Evolutionary conservation across 2,888 invertebrate genomes (phyloP), one percentile per base, ranked within the genome.

Genomic region (Euclidia mi): DNA sequence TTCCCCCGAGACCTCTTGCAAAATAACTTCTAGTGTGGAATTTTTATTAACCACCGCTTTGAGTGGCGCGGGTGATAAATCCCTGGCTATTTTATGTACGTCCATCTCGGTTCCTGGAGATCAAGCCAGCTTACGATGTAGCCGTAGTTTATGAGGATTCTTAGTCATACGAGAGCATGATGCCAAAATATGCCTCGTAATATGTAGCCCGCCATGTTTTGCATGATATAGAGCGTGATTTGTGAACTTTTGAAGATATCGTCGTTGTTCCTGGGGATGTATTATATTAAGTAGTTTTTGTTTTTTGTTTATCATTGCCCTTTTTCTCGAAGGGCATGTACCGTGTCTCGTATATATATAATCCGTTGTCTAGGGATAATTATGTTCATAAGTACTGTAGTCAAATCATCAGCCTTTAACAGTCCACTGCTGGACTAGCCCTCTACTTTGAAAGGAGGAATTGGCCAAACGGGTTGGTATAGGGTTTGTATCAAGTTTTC

Each of bases 21-120:
- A 87, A 89, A 90, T 91, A 92, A 90, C 89, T 90, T 85, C 83
- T 88, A 89, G 84, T 86, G 85, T 81, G 90, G 90, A 90, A 91
- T 92, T 91, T 92, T 91, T 91, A 91, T 90, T 89, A 90, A 90
- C 90, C 86, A 75, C 77, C 78, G 75, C 81, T 85, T 81, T 83
- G 72, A 76, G 68, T 63, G 55, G 74, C 66, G 50, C 55, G 52
- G 51, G 64, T 70, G 60, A 74, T 74, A 74, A 75, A 74, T 74
- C 64, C 53, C 47, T 35, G 60, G 41, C 49, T 65, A 63, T 65
- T 73, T 72, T 73, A 73, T 73, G 20, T 3, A 35, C 25, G 25
- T 35, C 45, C n/a, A 17, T 29, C 28, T 46, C 6, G 10, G 15
- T 44, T 38, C 11, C 34, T 17, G 45, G 40, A 44, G 34, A 56